Percentiles rank a stretch among this genome's conserved stretches.
Conservation (phyloP, 2,113 vertebrate species). For the Micronycteris hirsuta region DNA sequence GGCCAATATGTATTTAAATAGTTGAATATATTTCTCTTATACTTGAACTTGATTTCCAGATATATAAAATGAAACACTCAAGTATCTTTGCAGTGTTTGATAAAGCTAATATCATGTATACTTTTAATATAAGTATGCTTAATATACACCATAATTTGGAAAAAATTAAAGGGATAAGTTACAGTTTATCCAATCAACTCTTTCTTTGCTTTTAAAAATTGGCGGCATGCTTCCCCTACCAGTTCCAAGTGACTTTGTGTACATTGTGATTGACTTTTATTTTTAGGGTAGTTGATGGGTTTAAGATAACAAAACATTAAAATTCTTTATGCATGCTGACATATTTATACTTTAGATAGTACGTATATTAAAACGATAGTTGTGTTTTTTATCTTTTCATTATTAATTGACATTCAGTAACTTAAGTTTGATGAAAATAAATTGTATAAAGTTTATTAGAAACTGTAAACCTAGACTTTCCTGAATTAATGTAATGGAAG, state of each 20-base stretch:
- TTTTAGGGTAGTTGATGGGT: background rate
- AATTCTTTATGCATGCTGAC: background rate
- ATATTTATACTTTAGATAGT: background rate
- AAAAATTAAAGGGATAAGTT: background rate
- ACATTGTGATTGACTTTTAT: background rate
- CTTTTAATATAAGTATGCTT: background rate
- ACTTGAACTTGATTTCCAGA: background rate
- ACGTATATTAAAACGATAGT: background rate
- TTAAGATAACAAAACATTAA: background rate
- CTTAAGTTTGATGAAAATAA: background rate
- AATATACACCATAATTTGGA: background rate
- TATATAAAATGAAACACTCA: background rate
- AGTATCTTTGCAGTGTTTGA: background rate
- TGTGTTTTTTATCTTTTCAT: background rate
- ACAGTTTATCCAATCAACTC: background rate
- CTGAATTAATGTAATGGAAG: background rate
- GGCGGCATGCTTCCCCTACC: background rate
- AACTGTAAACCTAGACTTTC: background rate
- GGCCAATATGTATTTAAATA: background rate
- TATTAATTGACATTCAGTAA: background rate
- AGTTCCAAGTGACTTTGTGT: background rate
- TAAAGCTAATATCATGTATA: background rate
- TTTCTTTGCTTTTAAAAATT: slow-evolving; percentile 6
- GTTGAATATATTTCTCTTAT: background rate
- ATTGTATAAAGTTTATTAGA: background rate